Evolutionary conservation across 2,113 vertebrate species (phyloP).

Genomic region (Eudorcas thomsonii): DNA sequence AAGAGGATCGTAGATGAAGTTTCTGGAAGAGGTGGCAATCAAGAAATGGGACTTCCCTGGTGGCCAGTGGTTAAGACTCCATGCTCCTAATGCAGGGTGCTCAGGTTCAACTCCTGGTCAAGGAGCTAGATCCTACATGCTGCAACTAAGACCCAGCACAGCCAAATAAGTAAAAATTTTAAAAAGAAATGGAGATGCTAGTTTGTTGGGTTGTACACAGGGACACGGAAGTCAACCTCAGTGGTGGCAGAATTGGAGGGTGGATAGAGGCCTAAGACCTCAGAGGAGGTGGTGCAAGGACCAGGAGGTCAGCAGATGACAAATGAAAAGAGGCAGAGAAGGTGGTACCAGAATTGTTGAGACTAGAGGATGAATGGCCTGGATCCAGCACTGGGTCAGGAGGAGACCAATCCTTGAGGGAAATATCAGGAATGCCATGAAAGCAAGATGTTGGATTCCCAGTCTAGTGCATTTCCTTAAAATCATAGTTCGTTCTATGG

Average conservation of each 20-base stretch:
- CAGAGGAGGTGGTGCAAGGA: background rate
- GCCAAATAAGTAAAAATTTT: background rate
- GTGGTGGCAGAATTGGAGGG: background rate
- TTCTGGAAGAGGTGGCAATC: background rate
- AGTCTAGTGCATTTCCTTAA: background rate
- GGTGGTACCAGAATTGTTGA: background rate
- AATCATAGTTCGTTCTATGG: background rate
- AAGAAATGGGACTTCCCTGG: background rate
- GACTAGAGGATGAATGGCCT: background rate
- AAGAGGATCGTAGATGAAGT: background rate
- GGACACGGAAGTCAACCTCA: background rate
- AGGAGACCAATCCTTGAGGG: background rate
- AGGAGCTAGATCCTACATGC: background rate
- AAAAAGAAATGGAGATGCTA: background rate
- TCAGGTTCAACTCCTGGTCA: background rate
- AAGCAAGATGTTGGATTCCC: background rate
- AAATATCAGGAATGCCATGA: background rate
- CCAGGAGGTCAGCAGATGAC: background rate
- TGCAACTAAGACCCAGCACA: background rate
- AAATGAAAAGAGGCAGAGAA: background rate
- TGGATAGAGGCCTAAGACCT: background rate
- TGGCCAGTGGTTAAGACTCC: background rate
- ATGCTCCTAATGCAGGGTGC: background rate
- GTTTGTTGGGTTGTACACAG: background rate
- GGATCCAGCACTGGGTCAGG: background rate